Base-by-base conservation (phyloP, 1,140 invertebrate species). In the Psix sp. region DNA sequence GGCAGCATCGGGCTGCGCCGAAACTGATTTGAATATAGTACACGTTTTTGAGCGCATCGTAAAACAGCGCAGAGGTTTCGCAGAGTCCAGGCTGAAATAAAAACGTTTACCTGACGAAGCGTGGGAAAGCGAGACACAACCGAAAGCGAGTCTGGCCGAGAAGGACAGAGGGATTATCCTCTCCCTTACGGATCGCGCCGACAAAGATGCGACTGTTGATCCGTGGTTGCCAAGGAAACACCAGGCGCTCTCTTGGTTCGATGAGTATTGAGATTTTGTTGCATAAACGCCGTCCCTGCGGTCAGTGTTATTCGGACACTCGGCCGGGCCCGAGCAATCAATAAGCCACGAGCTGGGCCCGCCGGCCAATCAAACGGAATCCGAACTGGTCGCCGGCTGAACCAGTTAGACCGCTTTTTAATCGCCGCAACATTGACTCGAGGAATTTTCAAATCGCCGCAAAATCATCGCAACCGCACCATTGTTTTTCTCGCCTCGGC, bases 51-150 rank as follows among this genome's bases (percentile, higher is more conserved):
- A 15, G 11, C 26, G 26, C 26, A 65, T 33, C 11, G 45, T 45
- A 15, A 21, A n/a, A 29, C 26, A 7, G 26, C 20, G 49, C 26
- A 33, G 2, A 24, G 40, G 35, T 15, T 54, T 16, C 9, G 45
- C 60, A 43, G 49, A 11, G n/a, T 13, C 14, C n/a, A 46, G 35
- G 7, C 17, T 33, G 56, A 73, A 77, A 72, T 74, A 77, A 75
- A 77, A 77, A 77, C 73, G 73, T 75, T 80, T 82, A 81, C 82
- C 81, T 82, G 80, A 71, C 46, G 59, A 54, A 80, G 74, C 82
- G 82, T 83, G 82, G 81, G 82, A 83, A 83, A 81, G 77, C 77
- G 38, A 77, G 63, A 76, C 46, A 72, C 66, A 54, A 75, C 75
- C 76, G 59, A 82, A 80, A 81, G 80, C 74, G 65, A 78, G 80